Evolutionary conservation across 2,888 invertebrate genomes (phyloP).

Genomic region (Oscheius onirici): DNA sequence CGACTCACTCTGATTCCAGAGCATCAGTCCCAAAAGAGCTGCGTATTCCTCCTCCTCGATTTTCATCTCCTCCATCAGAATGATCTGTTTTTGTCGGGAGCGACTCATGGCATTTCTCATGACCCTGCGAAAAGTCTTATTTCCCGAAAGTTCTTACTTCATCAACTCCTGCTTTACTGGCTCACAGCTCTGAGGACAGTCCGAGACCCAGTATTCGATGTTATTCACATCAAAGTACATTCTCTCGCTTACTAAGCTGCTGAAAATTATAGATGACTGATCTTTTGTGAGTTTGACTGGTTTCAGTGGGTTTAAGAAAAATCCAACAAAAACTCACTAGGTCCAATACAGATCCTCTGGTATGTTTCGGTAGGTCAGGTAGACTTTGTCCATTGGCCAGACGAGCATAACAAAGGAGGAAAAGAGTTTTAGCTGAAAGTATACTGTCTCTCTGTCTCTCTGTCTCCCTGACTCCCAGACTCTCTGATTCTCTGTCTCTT

Average conservation of each 20-base stretch:
- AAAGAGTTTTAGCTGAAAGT: slow-evolving; percentile 3
- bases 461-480: background rate
- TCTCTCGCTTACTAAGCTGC: slow-evolving; percentile 8
- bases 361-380: slow-evolving; percentile 3
- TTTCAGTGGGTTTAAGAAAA: background rate
- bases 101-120: slow-evolving; percentile 17
- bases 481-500: background rate
- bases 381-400: slow-evolving; percentile 20
- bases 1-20: slow-evolving; percentile 16
- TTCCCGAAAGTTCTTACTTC: background rate
- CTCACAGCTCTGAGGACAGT: background rate
- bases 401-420: background rate
- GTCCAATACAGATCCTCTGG: slow-evolving; percentile 3
- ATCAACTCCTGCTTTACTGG: background rate
- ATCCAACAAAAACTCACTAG: background rate
- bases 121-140: background rate
- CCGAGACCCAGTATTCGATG: slow-evolving; percentile 15
- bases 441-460: background rate
- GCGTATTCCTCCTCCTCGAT: slow-evolving; percentile 21
- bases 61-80: slow-evolving; percentile 25
- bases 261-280: background rate
- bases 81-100: slow-evolving; percentile 3
- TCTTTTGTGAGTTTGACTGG: too few relatives aligned
- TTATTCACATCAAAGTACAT: slow-evolving; percentile 16
- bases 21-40: slow-evolving; percentile 19